Percentiles rank a stretch among this genome's conserved stretches.
Conservation (phyloP, 2,888 invertebrate genomes). For the Nowickia ferox region DNA sequence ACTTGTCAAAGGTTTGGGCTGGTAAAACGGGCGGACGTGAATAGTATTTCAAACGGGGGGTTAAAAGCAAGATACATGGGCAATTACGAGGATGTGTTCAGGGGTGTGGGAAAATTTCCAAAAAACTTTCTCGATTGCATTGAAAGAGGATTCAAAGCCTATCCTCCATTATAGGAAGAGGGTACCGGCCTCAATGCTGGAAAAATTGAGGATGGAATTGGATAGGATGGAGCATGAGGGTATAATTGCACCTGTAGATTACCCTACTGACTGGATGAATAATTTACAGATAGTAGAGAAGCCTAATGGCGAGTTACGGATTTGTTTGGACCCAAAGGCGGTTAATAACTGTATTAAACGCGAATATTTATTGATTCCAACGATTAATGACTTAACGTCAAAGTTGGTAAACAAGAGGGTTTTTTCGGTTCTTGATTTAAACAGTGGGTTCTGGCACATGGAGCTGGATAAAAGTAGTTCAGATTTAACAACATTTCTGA, state of each 20-base stretch:
- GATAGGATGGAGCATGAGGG: not conserved
- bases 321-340: slow-evolving; percentile 73
- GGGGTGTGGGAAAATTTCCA: slow-evolving; percentile 9
- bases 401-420: slow-evolving; percentile 57
- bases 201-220: slow-evolving; percentile 3
- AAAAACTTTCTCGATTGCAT: not conserved
- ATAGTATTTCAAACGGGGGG: too few species aligned
- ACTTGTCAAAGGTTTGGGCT: slow-evolving; percentile 12
- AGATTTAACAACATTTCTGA: slow-evolving; percentile 74
- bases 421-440: slow-evolving; percentile 66
- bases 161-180: slow-evolving; percentile 70
- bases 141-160: slow-evolving; percentile 12
- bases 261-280: too few species aligned
- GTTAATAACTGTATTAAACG: slow-evolving; percentile 74
- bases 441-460: slow-evolving; percentile 66
- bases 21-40: slow-evolving; percentile 15
- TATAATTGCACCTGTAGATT: slow-evolving; percentile 11
- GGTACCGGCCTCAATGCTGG: slow-evolving; percentile 44
- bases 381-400: slow-evolving; percentile 71
- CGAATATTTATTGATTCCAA: slow-evolving; percentile 74
- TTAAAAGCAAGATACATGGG: not conserved
- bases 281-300: slow-evolving; percentile 73
- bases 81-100: slow-evolving; percentile 43
- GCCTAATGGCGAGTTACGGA: slow-evolving; percentile 67
- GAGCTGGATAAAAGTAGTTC: slow-evolving; percentile 72